Evolutionary conservation across 2,797 vertebrate species (phyloP).

Genomic region (Limosa lapponica): DNA sequence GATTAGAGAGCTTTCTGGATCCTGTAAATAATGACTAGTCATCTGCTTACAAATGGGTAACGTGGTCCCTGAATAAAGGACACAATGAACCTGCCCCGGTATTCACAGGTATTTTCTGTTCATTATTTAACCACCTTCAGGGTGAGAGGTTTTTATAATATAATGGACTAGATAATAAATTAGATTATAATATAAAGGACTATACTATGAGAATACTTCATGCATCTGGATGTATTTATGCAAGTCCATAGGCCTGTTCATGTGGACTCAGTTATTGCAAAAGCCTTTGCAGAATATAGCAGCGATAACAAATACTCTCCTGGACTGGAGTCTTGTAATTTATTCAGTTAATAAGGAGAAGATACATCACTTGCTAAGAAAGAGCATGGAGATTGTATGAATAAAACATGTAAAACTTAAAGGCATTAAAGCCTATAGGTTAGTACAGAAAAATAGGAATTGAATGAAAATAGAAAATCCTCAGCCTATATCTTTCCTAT

Average conservation of each 20-base stretch:
- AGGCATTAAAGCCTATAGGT: not conserved
- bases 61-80: not conserved
- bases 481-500: not conserved
- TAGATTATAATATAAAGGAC: not conserved
- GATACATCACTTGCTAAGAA: not conserved
- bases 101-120: not conserved
- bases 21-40: not conserved
- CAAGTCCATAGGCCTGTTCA: not conserved
- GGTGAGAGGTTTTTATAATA: not conserved
- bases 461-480: not conserved
- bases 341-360: not conserved
- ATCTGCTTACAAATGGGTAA: not conserved
- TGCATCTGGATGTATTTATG: not conserved
- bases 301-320: not conserved
- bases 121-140: not conserved
- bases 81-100: not conserved
- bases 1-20: not conserved
- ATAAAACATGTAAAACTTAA: not conserved
- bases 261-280: not conserved
- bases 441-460: not conserved
- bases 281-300: not conserved
- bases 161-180: not conserved
- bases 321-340: not conserved
- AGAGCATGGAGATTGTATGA: not conserved
- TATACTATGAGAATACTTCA: not conserved